Evolutionary conservation across 2,888 invertebrate species (phyloP).

Genomic region (Limnephilus rhombicus): DNA sequence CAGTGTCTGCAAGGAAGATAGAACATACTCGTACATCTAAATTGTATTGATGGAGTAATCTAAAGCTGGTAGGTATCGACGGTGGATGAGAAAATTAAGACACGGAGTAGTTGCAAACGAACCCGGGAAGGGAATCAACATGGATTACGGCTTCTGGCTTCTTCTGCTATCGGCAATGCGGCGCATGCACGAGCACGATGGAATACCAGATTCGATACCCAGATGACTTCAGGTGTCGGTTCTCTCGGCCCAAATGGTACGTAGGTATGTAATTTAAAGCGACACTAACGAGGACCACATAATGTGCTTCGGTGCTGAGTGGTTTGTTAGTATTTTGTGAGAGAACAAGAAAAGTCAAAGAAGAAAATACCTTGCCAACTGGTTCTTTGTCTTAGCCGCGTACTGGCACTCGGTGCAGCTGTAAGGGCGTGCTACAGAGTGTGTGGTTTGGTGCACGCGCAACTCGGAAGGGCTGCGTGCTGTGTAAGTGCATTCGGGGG

Average conservation of each 20-base stretch:
- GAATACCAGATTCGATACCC: neutral
- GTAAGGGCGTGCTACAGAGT: conserved; percentile 75
- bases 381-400: conserved; percentile 76
- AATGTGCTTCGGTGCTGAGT: neutral
- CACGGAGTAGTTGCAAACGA: neutral
- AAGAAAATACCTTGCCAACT: conserved; percentile 74
- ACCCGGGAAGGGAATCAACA: neutral
- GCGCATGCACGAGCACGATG: neutral
- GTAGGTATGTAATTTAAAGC: neutral
- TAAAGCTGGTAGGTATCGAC: neutral
- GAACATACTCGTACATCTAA: neutral
- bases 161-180: neutral
- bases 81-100: neutral
- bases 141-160: neutral
- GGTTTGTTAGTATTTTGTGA: neutral
- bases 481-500: conserved; percentile 78
- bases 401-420: conserved; percentile 77
- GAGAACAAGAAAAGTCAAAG: neutral
- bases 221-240: neutral
- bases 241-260: neutral
- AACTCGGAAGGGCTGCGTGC: conserved; percentile 78
- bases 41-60: neutral
- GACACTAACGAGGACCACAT: neutral
- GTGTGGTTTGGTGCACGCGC: conserved; percentile 77
- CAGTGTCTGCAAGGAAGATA: conserved; percentile 78